Base-by-base conservation (phyloP, 2,888 invertebrate species). In the Myopa testacea region DNA sequence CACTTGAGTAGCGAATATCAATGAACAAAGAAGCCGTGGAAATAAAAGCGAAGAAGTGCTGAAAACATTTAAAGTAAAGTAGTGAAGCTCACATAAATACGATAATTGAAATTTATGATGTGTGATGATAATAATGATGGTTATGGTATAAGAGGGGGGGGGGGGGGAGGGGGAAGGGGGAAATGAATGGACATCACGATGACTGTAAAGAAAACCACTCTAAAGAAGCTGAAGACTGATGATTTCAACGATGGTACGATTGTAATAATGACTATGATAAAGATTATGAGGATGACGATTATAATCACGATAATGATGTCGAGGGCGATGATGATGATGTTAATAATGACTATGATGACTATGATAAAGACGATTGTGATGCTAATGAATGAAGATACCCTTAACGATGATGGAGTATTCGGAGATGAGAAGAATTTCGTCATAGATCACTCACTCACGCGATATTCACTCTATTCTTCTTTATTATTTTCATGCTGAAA, bases 21-120 rank as follows among this genome's bases (percentile, higher is more conserved):
- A 45, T 45, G 45, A 10, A 45, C 45, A 45, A 45, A 45, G 10
- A 6, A 45, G 7, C 6, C 7, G 10, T 8, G 34, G 26, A 62
- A 72, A 72, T 6, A 58, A 62, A 72, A 40, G 38, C 38, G 72
- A 72, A 72, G 70, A 52, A 37, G 60, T 26, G 26, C 26, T 26
- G 55, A 34, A 38, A 34, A 16, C 26, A 37, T 16, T 65, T 16
- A 65, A 37, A 67, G 12, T 52, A 68, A 26, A 60, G 45, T 50
- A 14, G 74, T 38, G 58, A 73, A 82, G 72, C 79, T 79, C 78
- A 68, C 80, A 80, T 80, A 80, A 81, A 79, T 78, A 80, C 79
- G 80, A 78, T 81, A 82, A 82, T 81, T 82, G 77, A 73, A 82
- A 80, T 80, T 81, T 82, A 80, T 81, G 80, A 78, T 78, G 78